phyloP scores from a whole-genome alignment of 2,113 vertebrate species.

The Condylura cristata region DNA sequence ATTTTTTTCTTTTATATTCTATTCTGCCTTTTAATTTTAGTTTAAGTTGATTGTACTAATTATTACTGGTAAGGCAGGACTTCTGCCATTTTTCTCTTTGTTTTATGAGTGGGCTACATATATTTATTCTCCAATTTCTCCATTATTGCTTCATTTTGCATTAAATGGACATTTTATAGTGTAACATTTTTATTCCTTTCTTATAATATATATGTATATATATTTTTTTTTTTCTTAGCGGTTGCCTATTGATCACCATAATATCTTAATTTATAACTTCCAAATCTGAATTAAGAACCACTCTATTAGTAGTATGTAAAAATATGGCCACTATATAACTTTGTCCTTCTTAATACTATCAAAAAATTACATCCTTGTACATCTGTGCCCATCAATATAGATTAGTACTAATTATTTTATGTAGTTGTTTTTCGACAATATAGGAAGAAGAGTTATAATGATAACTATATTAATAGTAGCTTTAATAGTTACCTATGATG shows the following conservation, averaged over 20 bases:
- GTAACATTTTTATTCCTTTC: background rate
- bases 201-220: background rate
- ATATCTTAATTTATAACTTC: background rate
- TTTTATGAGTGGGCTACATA: background rate
- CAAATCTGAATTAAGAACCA: background rate
- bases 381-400: background rate
- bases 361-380: background rate
- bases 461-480: background rate
- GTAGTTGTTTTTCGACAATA: background rate
- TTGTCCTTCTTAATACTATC: background rate
- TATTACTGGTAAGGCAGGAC: background rate
- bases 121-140: background rate
- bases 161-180: background rate
- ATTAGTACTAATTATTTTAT: background rate
- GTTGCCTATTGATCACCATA: background rate
- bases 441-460: background rate
- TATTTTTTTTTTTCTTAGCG: background rate
- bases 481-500: background rate
- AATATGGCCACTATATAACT: background rate
- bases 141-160: background rate
- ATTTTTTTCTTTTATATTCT: background rate
- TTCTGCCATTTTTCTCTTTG: background rate
- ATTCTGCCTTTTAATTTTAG: background rate
- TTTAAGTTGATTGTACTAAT: background rate
- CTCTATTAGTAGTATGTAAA: background rate